Evolutionary conservation across 1,140 invertebrate genomes (phyloP).

Genomic region (Ceratina japonica): DNA sequence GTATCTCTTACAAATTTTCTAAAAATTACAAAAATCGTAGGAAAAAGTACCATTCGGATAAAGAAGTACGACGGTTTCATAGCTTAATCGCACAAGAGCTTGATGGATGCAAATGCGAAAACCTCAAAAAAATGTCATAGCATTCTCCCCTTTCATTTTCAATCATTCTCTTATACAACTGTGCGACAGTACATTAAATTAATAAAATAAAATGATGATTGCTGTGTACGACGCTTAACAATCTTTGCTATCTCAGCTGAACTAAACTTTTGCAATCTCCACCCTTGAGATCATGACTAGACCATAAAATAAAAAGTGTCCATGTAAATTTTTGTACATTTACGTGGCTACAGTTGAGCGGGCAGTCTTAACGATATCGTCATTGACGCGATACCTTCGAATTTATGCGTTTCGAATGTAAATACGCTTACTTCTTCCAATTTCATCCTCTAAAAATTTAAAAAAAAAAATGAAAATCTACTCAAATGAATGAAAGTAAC

Average conservation of each 20-base stretch:
- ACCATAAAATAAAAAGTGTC: slow-evolving; percentile 45
- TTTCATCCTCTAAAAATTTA: background rate
- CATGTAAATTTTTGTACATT: slow-evolving; percentile 61
- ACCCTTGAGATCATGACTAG: slow-evolving; percentile 27
- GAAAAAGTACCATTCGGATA: background rate
- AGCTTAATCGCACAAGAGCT: slow-evolving; percentile 41
- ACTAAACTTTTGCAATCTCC: slow-evolving; percentile 23
- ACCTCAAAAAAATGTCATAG: background rate
- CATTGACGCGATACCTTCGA: background rate
- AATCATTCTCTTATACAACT: too few species aligned
- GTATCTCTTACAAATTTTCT: background rate
- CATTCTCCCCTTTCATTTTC: background rate
- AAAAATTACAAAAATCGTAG: background rate
- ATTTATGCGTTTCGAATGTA: background rate
- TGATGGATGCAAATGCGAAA: background rate
- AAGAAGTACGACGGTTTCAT: slow-evolving; percentile 26
- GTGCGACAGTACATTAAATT: too few species aligned
- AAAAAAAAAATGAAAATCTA: background rate
- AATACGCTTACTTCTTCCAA: background rate
- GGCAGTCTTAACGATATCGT: slow-evolving; percentile 68
- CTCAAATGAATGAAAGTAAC: background rate
- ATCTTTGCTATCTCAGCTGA: slow-evolving; percentile 34
- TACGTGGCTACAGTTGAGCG: slow-evolving; percentile 58
- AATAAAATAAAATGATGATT: too few species aligned
- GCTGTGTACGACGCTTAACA: slow-evolving; percentile 28